Evolutionary conservation across 2,888 invertebrate species (phyloP), one percentile per base, ranked within the genome.

Genomic region (Lepetodrilus schrolli): DNA sequence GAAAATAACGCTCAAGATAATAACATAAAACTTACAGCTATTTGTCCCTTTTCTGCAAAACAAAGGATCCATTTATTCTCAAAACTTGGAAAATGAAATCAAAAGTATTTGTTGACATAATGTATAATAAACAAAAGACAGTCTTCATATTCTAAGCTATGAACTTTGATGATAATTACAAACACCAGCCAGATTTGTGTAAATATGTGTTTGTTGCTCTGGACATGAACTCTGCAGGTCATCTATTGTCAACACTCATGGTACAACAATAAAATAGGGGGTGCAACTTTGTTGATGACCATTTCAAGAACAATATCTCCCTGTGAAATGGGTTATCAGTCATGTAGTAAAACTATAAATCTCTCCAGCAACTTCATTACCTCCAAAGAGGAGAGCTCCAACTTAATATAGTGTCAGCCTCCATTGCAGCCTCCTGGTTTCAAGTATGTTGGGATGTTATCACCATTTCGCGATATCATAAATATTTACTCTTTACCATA

Each of bases 401-500:
- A 30, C 17, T 30, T 30, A 58, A 58, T 34, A 30, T 17, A 4
- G 13, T 58, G 58, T 30, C 58, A 26, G 30, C 58, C 17, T 23
- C 58, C 17, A 21, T n/a, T 58, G n/a, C 48, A 48, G 48, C 48
- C 2, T 4, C 2, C 20, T 48, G 5, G n/a, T 8, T 48, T 21
- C 17, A 17, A 17, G 17, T 17, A 17, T 34, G 17, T 17, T 4
- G 58, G 34, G 58, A 58, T 58, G 58, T 30, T 58, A 58, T 58
- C 58, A 58, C 26, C 34, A 58, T 58, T 26, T 34, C 58, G 34
- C 30, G 7, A 58, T 58, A 58, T 58, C 17, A 58, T 58, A 58
- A 58, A 58, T 58, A 58, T 58, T 58, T 58, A 58, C 17, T 58
- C 58, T 30, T n/a, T 13, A 30, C 17, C 58, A 58, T 58, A 58